phyloP scores from a whole-genome alignment of 2,113 vertebrate species.

The Chloebia gouldiae region DNA sequence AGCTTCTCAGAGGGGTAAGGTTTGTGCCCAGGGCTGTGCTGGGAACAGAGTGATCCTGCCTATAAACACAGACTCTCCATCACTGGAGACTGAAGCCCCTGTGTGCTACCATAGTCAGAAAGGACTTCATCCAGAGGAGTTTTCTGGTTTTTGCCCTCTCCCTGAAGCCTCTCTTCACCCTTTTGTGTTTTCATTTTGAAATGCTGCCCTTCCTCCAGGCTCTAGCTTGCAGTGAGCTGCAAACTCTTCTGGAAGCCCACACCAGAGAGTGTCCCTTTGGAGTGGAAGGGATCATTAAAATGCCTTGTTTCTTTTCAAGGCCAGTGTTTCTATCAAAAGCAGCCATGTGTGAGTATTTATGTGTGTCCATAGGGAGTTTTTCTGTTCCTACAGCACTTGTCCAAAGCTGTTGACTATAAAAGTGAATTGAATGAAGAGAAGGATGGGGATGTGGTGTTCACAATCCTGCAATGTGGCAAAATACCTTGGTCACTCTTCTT shows the following conservation, averaged over 20 bases:
- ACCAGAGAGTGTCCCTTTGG: not conserved
- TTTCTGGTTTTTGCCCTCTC: not conserved
- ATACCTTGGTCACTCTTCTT: slow-evolving; percentile 69
- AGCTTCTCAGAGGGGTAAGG: not conserved
- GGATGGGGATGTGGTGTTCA: slow-evolving; percentile 49
- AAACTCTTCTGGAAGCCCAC: not conserved
- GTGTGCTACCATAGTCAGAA: not conserved
- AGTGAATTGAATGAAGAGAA: slow-evolving; percentile 60
- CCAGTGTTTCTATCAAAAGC: not conserved
- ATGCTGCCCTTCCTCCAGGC: accelerated
- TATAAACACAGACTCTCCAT: not conserved
- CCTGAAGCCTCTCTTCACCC: not conserved
- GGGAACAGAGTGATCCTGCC: not conserved
- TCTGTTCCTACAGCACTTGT: slow-evolving; percentile 68
- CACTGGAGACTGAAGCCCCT: not conserved
- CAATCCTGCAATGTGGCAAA: slow-evolving; percentile 61
- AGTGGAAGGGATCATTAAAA: not conserved
- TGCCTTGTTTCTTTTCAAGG: not conserved
- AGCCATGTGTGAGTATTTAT: not conserved
- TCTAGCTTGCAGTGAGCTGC: not conserved
- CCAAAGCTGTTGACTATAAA: slow-evolving; percentile 76
- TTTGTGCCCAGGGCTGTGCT: not conserved
- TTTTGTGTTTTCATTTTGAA: not conserved
- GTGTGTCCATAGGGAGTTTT: not conserved
- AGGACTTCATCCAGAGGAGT: not conserved